Base-by-base conservation (phyloP, 2,113 vertebrate genomes). In the Mustela lutreola region DNA sequence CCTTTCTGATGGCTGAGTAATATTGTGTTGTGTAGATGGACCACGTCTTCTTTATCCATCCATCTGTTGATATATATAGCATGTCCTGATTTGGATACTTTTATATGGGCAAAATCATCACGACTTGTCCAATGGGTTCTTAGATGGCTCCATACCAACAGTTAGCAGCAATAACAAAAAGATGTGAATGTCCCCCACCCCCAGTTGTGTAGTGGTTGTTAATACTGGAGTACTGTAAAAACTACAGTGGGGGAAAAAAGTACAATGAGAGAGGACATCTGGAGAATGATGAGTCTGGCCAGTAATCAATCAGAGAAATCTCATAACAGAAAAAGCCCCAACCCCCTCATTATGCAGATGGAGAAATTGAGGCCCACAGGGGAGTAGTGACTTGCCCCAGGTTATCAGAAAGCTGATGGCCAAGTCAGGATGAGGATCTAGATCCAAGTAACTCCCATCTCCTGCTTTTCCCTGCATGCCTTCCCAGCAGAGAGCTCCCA, bases 41-140 rank as follows among this genome's bases (percentile, higher is more conserved):
- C 24, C 60, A 26, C 1, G 11, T 11, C 60, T 62, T 62, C 60
- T 62, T 62, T 62, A 62, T 62, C 60, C 24, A 62, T 26, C 24
- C 24, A 26, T 62, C 60, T 62, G 24, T 62, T 82, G 65, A 85
- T 94, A 70, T 33, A 78, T 53, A 82, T 48, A 39, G 39, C 58
- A 88, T 82, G 65, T 92, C 83, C n/a, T 81, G 76, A 81, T 97
- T 60, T 75, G 45, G 16, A 53, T 80, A 91, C 45, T 80, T 91
- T 80, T 28, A 79, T 91, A 92, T 92, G 45, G 78, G 48, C 3
- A 79, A 95, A 97, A 78, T 82, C 39, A 70, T 95, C n/a, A 79
- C 48, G 92, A 82, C 16, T 76, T 86, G 48, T 78, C 60, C 60
- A 87, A 85, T 48, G 85, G 19, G 18, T 93, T 93, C 95, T 94